Conservation (phyloP, 1,140 invertebrate species). For the Lamellibrachia luymesi region DNA sequence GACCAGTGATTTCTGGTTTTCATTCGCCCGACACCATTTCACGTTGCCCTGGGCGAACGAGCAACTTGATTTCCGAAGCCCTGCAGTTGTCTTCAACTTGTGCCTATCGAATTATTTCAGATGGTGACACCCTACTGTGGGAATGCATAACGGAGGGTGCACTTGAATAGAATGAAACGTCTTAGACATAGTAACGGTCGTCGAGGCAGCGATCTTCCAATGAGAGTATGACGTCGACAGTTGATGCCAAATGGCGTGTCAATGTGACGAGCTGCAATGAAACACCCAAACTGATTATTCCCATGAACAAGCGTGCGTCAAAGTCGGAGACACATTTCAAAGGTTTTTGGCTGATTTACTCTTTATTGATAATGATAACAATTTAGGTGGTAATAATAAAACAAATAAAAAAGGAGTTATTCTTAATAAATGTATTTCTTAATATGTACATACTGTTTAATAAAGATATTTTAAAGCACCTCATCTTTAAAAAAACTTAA, state of each 20-base stretch:
- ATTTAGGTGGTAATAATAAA: not conserved
- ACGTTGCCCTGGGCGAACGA: too few species aligned
- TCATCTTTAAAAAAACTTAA: not conserved
- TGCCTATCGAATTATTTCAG: not conserved
- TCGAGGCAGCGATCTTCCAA: not conserved
- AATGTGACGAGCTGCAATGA: constrained; percentile 50
- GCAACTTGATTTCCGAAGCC: too few species aligned
- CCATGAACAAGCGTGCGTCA: constrained; percentile 24
- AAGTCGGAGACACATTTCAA: constrained; percentile 27
- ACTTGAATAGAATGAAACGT: constrained; percentile 6
- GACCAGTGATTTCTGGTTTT: too few species aligned
- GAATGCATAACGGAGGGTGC: not conserved
- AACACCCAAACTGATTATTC: constrained; percentile 43
- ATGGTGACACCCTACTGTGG: not conserved
- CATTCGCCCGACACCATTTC: too few species aligned
- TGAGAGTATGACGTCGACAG: constrained; percentile 37
- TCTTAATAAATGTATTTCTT: not conserved
- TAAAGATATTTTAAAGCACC: not conserved
- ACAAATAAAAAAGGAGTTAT: not conserved
- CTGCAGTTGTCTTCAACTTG: too few species aligned
- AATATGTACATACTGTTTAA: not conserved
- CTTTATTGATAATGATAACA: not conserved
- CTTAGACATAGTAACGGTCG: constrained; percentile 62
- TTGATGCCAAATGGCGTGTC: constrained; percentile 51
- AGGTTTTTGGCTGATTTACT: constrained; percentile 10